Percentiles rank a stretch among this genome's conserved stretches.
Evolutionary conservation across 2,888 invertebrate genomes (phyloP).

Genomic region (Argyresthia goedartella): DNA sequence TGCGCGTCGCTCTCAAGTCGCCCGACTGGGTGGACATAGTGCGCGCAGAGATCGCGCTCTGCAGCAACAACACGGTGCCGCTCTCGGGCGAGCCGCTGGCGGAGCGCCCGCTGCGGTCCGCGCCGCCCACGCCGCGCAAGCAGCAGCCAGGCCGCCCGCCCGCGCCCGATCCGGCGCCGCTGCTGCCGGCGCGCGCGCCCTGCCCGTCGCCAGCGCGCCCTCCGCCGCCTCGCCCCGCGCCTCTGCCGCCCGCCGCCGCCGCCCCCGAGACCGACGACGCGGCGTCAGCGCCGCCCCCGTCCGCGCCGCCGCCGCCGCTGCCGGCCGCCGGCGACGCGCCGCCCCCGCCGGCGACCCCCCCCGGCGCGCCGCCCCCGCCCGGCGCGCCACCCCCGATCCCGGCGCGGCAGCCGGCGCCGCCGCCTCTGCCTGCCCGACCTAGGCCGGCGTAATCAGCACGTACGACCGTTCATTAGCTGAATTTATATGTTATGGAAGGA

Average conservation of each 20-base stretch:
- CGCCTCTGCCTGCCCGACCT: conserved; percentile 90
- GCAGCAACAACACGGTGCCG: conserved; percentile 89
- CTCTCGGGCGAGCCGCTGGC: conserved; percentile 66
- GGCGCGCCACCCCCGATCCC: too few relatives aligned
- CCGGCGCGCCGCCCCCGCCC: conserved; percentile 73
- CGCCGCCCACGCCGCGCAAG: conserved; percentile 59
- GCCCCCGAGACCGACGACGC: conserved; percentile 71
- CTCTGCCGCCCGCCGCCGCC: conserved; percentile 56
- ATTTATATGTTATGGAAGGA: background rate
- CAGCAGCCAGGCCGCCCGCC: conserved; percentile 74
- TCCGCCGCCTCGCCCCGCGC: too few relatives aligned
- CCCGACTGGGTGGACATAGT: conserved; percentile 85
- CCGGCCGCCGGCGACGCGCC: conserved; percentile 43
- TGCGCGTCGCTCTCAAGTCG: conserved; percentile 77
- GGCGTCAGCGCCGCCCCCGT: conserved; percentile 73
- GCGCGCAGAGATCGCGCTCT: conserved; percentile 86
- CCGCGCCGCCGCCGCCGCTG: conserved; percentile 72
- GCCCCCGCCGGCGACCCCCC: conserved; percentile 63
- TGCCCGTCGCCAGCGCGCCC: conserved; percentile 57
- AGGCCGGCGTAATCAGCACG: too few relatives aligned
- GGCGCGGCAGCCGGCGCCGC: conserved; percentile 58
- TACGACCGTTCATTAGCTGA: too few relatives aligned
- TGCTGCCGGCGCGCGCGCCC: conserved; percentile 54
- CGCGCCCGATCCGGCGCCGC: conserved; percentile 68
- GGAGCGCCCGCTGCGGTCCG: conserved; percentile 50